Percentiles rank a stretch among this genome's conserved stretches.
Conservation (phyloP, 2,797 vertebrate species). For the Scarus forsteni region DNA sequence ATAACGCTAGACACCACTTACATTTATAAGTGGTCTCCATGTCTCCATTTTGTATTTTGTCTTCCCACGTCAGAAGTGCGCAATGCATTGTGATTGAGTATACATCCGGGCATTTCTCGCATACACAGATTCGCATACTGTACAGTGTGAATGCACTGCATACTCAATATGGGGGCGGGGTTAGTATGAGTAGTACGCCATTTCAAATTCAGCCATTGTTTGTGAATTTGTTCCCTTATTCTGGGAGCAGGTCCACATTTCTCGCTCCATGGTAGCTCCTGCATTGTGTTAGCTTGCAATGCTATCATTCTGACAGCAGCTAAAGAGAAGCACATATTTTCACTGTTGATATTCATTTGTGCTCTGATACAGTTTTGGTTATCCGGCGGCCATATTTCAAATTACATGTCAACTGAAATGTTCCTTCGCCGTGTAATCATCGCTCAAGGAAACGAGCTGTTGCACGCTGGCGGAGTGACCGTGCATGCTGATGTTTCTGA, state of each 20-base stretch:
- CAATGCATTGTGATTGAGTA: no score
- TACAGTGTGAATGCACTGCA: no score
- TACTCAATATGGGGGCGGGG: no score
- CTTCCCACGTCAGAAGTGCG: no score
- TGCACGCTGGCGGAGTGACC: constrained; percentile 21
- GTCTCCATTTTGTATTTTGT: no score
- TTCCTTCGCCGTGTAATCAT: constrained; percentile 45
- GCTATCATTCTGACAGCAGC: constrained; percentile 26
- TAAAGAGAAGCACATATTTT: constrained; percentile 16
- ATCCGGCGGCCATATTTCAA: constrained; percentile 41
- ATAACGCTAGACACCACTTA: no score
- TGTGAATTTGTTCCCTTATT: neutral
- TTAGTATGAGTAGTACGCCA: no score
- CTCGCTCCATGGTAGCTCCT: neutral
- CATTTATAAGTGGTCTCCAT: no score
- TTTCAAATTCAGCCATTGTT: no score
- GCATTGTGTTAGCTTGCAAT: neutral
- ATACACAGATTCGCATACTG: no score
- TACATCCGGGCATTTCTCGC: no score
- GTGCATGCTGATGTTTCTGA: constrained; percentile 27
- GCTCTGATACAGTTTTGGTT: constrained; percentile 37
- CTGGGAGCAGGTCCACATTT: neutral
- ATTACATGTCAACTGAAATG: constrained; percentile 48
- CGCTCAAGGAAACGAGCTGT: constrained; percentile 52
- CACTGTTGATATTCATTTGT: constrained; percentile 47